A percentile compares a stretch with the other conserved stretches of the same genome.
Conservation (phyloP, 2,797 vertebrate species). For the Menidia menidia region DNA sequence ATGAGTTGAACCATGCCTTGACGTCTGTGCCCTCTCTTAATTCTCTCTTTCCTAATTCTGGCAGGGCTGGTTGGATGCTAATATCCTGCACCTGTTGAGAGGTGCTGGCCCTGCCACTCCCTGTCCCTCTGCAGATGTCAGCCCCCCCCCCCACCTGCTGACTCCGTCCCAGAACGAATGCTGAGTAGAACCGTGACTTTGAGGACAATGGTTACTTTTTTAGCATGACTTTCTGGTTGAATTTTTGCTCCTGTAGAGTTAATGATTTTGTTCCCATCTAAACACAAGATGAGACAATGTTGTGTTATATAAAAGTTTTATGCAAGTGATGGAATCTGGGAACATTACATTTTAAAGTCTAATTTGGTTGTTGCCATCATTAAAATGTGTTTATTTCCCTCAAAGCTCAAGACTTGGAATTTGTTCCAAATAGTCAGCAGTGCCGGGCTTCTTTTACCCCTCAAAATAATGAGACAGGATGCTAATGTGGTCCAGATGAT, state of each 20-base stretch:
- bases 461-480: conserved; percentile 60
- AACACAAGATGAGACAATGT: background rate
- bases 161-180: conserved; percentile 53
- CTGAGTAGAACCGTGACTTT: conserved; percentile 33
- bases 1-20: conserved; percentile 60
- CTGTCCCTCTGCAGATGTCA: conserved; percentile 62
- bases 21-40: conserved; percentile 46
- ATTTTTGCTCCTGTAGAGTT: conserved; percentile 1
- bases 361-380: conserved; percentile 44
- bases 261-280: background rate
- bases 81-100: conserved; percentile 74
- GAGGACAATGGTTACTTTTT: conserved; percentile 29
- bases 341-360: conserved; percentile 42
- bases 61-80: conserved; percentile 63
- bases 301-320: conserved; percentile 8
- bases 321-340: conserved; percentile 6
- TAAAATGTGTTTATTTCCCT: conserved; percentile 52
- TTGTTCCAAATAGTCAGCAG: conserved; percentile 36
- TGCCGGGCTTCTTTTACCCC: conserved; percentile 13
- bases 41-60: conserved; percentile 42
- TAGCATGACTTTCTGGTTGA: conserved; percentile 31
- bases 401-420: conserved; percentile 38
- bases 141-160: conserved; percentile 51
- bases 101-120: conserved; percentile 74
- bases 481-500: conserved; percentile 68